These are phyloP conservation scores for Enteromius unitaeniatus DNA, from an alignment of 2,797 vertebrate species.

Conservation along the genomic window DNA sequence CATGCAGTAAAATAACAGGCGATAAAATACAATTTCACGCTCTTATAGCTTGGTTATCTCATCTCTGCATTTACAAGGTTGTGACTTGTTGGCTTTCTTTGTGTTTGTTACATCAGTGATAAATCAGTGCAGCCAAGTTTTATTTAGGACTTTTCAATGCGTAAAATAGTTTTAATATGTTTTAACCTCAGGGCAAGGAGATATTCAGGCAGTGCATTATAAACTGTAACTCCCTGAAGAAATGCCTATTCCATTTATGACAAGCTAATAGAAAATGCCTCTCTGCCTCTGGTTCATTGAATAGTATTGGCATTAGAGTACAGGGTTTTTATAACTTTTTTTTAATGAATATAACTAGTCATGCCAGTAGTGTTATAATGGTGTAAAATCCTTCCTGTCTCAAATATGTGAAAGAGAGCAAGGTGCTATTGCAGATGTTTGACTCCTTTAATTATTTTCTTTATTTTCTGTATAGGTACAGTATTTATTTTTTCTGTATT, in stretches of 20 bases:
- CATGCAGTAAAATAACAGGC: conserved; percentile 11
- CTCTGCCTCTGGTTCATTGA: conserved; percentile 3
- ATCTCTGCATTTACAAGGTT: conserved; percentile 39
- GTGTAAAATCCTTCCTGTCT: background rate
- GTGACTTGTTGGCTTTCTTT: background rate
- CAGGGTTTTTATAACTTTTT: background rate
- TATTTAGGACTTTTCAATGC: conserved; percentile 41
- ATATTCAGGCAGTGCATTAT: background rate
- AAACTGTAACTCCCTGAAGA: background rate
- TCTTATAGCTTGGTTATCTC: conserved; percentile 27
- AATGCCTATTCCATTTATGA: background rate
- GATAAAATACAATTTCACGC: conserved; percentile 28
- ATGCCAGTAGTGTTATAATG: background rate
- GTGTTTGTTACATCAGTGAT: conserved; percentile 39
- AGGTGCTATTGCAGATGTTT: background rate
- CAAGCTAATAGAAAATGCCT: conserved; percentile 2
- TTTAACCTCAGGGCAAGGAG: conserved; percentile 29
- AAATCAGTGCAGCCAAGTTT: conserved; percentile 37
- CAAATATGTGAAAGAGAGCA: background rate
- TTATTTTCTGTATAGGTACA: background rate
- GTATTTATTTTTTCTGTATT: no score
- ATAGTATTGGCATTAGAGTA: background rate
- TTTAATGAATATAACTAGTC: background rate
- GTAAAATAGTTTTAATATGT: conserved; percentile 34
- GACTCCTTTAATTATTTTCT: background rate